Conservation (phyloP, 1,140 invertebrate genomes). For the Diorhabda carinulata region DNA sequence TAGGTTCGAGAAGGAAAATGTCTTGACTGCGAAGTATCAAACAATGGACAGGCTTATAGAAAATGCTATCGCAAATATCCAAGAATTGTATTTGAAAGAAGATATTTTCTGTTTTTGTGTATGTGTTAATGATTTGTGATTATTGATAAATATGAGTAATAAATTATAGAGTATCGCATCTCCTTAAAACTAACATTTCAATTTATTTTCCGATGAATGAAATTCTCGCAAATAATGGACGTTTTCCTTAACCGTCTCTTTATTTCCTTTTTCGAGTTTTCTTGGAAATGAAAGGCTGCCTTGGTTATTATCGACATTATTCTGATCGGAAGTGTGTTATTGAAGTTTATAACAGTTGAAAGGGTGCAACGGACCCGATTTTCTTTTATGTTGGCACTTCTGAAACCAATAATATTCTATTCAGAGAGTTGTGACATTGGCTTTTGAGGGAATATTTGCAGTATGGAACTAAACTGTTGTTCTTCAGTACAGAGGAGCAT, state of each 20-base stretch:
- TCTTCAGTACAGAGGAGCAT: too few relatives aligned
- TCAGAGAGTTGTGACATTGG: constrained; percentile 12
- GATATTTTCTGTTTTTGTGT: too few relatives aligned
- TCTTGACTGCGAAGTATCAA: too few relatives aligned
- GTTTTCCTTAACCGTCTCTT: constrained; percentile 10
- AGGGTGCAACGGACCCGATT: constrained; percentile 30
- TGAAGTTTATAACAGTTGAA: constrained; percentile 20
- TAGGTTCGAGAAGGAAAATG: too few relatives aligned
- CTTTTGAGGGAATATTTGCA: constrained; percentile 26
- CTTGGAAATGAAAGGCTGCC: constrained; percentile 16
- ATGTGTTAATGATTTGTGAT: too few relatives aligned
- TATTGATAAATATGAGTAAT: too few relatives aligned
- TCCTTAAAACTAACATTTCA: background rate
- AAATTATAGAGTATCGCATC: too few relatives aligned
- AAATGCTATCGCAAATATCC: too few relatives aligned
- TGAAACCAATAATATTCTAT: constrained; percentile 32
- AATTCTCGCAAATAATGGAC: constrained; percentile 3
- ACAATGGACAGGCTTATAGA: too few relatives aligned
- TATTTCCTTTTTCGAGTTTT: constrained; percentile 10
- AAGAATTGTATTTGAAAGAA: too few relatives aligned
- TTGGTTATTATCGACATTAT: constrained; percentile 17
- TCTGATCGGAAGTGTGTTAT: constrained; percentile 17
- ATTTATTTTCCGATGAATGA: constrained; percentile 17
- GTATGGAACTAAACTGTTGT: constrained; percentile 6
- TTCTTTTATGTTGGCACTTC: constrained; percentile 26